These are phyloP conservation scores for Serilophus lunatus DNA, from an alignment of 2,113 vertebrate genomes.

Conservation along the genomic window DNA sequence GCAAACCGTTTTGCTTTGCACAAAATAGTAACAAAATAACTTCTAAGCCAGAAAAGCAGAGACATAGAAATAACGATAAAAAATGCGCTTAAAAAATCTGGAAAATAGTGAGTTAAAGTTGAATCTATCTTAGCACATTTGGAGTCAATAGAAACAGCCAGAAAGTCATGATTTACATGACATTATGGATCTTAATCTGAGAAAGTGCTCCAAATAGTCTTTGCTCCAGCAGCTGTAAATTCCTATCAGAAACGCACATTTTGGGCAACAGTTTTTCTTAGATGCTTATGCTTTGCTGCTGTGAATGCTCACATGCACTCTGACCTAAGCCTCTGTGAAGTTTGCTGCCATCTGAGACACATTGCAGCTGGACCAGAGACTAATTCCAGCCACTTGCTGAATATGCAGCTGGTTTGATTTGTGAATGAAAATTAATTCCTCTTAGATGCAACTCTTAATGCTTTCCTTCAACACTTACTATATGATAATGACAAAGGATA, in stretches of 20 bases:
- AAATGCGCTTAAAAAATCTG: neutral
- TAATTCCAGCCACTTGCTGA: neutral
- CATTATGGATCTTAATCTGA: neutral
- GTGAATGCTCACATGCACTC: neutral
- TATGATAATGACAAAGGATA: neutral
- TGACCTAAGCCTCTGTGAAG: neutral
- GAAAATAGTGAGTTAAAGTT: neutral
- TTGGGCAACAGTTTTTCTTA: neutral
- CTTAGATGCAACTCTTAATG: neutral
- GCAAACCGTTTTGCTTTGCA: constrained; percentile 10
- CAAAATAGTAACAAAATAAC: neutral
- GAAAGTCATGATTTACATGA: neutral
- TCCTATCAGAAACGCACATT: neutral
- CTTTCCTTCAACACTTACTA: neutral
- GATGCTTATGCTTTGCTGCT: neutral
- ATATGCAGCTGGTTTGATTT: neutral
- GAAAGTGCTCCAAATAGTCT: neutral
- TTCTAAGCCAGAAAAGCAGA: neutral
- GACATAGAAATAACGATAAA: neutral
- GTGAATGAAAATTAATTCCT: neutral
- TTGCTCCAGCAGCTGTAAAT: neutral
- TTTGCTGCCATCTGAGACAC: accelerated
- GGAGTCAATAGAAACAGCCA: neutral
- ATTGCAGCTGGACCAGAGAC: neutral
- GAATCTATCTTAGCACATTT: neutral